Conservation (phyloP, 2,888 invertebrate species). For the Hipparchia semele region DNA sequence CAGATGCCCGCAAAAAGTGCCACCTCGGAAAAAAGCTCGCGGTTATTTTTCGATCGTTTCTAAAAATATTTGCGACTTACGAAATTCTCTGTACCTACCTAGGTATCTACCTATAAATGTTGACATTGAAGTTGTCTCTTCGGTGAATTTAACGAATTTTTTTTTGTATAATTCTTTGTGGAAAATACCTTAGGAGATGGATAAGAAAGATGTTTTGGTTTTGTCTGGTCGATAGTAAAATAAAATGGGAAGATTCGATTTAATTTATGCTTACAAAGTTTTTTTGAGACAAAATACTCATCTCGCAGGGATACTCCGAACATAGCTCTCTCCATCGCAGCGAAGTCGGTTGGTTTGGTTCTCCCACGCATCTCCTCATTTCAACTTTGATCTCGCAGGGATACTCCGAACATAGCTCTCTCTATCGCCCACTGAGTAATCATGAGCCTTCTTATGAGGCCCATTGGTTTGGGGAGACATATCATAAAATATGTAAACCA, state of each 20-base stretch:
- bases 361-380: too few relatives aligned
- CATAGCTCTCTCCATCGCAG: not conserved
- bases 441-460: too few relatives aligned
- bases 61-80: slow-evolving; percentile 20
- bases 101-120: not conserved
- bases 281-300: too few relatives aligned
- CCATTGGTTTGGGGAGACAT: not conserved
- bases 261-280: too few relatives aligned
- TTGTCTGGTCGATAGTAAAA: not conserved
- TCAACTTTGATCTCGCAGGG: too few relatives aligned
- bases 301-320: too few relatives aligned
- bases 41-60: slow-evolving; percentile 6
- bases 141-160: not conserved
- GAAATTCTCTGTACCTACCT: not conserved
- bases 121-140: not conserved
- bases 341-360: too few relatives aligned
- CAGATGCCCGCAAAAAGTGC: not conserved
- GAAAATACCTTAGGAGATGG: not conserved
- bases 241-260: not conserved
- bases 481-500: slow-evolving; percentile 25
- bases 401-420: too few relatives aligned
- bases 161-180: not conserved
- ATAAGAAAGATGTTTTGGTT: not conserved
- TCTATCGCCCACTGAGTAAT: not conserved
- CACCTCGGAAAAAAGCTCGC: not conserved